Conservation (phyloP, 2,888 invertebrate species). For the Bursaphelenchus okinawaensis region DNA sequence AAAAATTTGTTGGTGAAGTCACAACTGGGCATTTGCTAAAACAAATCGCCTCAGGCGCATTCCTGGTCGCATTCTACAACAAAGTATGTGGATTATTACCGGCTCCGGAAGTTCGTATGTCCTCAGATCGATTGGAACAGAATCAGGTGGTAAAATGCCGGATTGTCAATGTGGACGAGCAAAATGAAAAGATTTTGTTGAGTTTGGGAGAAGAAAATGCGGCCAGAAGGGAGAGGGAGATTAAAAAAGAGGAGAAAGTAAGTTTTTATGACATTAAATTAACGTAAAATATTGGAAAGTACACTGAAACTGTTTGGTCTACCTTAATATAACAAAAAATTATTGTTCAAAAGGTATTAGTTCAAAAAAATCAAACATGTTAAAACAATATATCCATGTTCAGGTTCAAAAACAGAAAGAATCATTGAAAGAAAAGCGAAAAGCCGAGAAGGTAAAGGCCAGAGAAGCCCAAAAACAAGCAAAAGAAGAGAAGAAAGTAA, state of each 20-base stretch:
- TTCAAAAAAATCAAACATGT: no score
- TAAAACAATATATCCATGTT: no score
- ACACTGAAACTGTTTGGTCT: no score
- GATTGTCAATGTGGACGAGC: slow-evolving; percentile 21
- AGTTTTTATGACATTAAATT: no score
- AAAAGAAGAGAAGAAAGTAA: neutral
- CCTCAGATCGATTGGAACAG: neutral
- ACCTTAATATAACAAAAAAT: no score
- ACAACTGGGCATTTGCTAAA: slow-evolving; percentile 34
- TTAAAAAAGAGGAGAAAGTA: neutral
- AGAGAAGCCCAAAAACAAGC: slow-evolving; percentile 7
- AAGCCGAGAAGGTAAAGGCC: neutral
- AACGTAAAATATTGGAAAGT: no score
- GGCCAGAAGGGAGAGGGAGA: neutral
- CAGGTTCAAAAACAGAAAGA: neutral
- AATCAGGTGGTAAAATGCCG: slow-evolving; percentile 13
- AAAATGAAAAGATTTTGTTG: slow-evolving; percentile 20
- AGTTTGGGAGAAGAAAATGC: slow-evolving; percentile 11
- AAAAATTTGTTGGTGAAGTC: slow-evolving; percentile 21
- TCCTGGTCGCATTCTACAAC: slow-evolving; percentile 41
- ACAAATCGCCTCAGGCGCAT: slow-evolving; percentile 30
- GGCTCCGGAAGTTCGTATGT: slow-evolving; percentile 11
- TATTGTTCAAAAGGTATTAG: no score
- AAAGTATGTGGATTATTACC: slow-evolving; percentile 29
- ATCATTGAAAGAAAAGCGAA: neutral